Evolutionary conservation across 2,888 invertebrate species (phyloP), one percentile per base, ranked within the genome.

Genomic region (Philaethria dido): DNA sequence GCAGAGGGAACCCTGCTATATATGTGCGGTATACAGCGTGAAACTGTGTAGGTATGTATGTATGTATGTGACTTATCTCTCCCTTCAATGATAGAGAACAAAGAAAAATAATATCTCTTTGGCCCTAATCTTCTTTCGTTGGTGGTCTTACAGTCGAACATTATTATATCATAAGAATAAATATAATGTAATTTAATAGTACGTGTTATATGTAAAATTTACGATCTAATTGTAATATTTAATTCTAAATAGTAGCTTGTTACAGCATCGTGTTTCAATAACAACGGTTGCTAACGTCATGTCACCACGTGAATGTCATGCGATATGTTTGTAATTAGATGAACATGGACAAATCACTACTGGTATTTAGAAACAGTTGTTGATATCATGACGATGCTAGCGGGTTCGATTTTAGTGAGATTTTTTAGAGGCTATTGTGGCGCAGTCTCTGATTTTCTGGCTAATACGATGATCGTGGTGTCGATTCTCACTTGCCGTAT

Each of bases 241-340:
- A 60, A 44, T 60, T 29, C 18, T 45, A 45, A 60, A 45, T 60
- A 60, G 44, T 60, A 8, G 42, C 25, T 57, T 22, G 39, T 57
- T 52, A 57, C 55, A 60, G 45, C 29, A 45, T 60, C 60, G 45
- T 8, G 60, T 60, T 60, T 45, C 60, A 60, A 60, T 60, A 60
- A 60, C 45, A 60, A 42, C 45, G 60, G 18, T 25, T 16, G 42
- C 45, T 14, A 33, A 25, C 60, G 60, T 60, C 60, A 45, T 45
- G 45, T 45, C 42, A 60, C 59, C 64, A 50, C 59, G 59, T 59
- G 64, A 60, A 55, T 48, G 45, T 42, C 36, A 65, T 42, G 20
- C 50, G 64, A 65, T 65, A 65, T 60, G 59, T 65, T 36, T 65
- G 29, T 48, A 62, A 57, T 57, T 57, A 57, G 25, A 57, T 57